These are phyloP conservation scores for Pristionchus arcanus DNA, from an alignment of 2,888 invertebrate species.

Conservation along the genomic window DNA sequence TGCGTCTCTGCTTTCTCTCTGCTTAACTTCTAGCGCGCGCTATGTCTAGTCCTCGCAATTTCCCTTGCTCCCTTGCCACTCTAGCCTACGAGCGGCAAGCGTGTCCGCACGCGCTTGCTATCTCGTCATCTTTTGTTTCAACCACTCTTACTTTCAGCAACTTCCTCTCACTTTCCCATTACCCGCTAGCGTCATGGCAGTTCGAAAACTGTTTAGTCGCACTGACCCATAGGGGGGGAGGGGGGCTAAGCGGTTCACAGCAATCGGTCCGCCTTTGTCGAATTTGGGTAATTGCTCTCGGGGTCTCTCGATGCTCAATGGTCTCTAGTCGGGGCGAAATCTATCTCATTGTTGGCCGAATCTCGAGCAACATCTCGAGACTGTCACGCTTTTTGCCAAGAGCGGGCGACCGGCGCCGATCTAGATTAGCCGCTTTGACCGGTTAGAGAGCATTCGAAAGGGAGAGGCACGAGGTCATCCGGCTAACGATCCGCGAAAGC, in stretches of 20 bases:
- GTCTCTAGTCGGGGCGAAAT: background rate
- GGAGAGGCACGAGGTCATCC: background rate
- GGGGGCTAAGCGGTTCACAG: slow-evolving; percentile 25
- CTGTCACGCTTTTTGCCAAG: background rate
- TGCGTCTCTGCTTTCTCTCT: background rate
- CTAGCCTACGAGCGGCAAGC: background rate
- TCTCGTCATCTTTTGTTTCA: slow-evolving; percentile 45
- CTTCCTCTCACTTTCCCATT: slow-evolving; percentile 7
- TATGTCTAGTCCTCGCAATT: background rate
- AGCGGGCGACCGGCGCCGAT: background rate
- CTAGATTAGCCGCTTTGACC: background rate
- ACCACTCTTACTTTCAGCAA: background rate
- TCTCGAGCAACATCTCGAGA: background rate
- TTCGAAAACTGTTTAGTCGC: slow-evolving; percentile 43
- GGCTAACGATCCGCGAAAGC: background rate
- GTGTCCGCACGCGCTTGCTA: background rate
- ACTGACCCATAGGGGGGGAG: background rate
- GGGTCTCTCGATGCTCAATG: background rate
- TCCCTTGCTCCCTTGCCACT: background rate
- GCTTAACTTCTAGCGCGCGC: background rate
- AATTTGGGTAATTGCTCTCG: background rate
- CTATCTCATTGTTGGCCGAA: background rate
- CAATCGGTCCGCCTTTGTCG: background rate
- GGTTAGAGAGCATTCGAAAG: background rate
- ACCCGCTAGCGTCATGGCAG: slow-evolving; percentile 27